These are phyloP conservation scores for Hyalella azteca DNA, from an alignment of 2,888 invertebrate genomes.

Conservation along the genomic window DNA sequence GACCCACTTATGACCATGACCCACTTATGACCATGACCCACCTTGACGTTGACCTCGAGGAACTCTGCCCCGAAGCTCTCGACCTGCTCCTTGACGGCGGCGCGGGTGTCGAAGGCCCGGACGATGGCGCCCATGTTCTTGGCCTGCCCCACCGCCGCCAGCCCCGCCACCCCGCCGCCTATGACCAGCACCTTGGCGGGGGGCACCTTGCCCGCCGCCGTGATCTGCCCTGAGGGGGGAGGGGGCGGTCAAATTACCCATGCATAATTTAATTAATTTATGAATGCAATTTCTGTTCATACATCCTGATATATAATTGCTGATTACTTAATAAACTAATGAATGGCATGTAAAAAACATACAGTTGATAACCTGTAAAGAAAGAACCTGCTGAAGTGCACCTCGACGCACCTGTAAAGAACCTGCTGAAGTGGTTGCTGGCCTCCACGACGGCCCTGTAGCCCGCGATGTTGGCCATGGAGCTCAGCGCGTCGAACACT, in stretches of 20 bases:
- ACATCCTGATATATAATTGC: too few species aligned
- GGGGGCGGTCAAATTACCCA: too few species aligned
- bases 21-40: constrained; percentile 60
- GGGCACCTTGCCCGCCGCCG: constrained; percentile 86
- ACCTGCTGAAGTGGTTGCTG: constrained; percentile 86
- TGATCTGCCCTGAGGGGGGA: constrained; percentile 76
- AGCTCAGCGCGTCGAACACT: constrained; percentile 87
- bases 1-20: background rate
- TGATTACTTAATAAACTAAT: too few species aligned
- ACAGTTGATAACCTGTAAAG: too few species aligned
- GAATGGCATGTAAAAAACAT: too few species aligned
- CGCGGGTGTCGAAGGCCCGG: constrained; percentile 83
- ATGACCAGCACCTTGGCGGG: constrained; percentile 87
- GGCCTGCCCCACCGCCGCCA: constrained; percentile 85
- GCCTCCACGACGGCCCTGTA: constrained; percentile 89
- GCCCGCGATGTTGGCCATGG: constrained; percentile 89
- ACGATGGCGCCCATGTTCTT: constrained; percentile 88
- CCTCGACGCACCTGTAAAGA: constrained; percentile 83
- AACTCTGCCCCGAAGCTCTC: constrained; percentile 89
- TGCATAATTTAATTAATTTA: too few species aligned
- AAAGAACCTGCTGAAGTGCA: too few species aligned
- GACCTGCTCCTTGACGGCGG: constrained; percentile 82
- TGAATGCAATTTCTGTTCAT: too few species aligned
- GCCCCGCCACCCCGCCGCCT: constrained; percentile 88
- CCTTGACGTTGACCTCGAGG: constrained; percentile 77